Base-by-base conservation (phyloP, 2,113 vertebrate species). In the Toxotes jaculatrix region DNA sequence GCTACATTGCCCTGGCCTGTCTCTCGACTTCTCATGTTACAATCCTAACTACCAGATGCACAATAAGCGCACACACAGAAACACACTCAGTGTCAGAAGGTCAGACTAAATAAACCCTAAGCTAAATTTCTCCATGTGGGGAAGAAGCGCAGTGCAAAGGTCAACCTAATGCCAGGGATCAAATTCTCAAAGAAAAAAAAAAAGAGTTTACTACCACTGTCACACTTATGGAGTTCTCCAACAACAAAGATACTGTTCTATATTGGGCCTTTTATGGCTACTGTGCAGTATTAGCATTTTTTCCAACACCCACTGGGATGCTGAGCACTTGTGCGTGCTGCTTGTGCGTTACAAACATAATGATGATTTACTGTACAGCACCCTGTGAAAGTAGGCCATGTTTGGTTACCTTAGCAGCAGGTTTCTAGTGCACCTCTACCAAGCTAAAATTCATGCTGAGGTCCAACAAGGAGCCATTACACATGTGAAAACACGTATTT, bases 351-450 rank as follows among this genome's bases (percentile, higher is more conserved):
- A 21, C 42, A 45, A 38, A 63, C 13, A 67, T 73, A 64, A 72
- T 34, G 47, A 79, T 59, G 69, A 86, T 76, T 56, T 63, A 83
- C 53, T 64, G 68, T 56, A 42, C 47, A 47, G 55, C 7, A 1
- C 51, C 12, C 23, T 11, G 57, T 80, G 38, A 68, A 88, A 86
- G 70, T 80, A 80, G 82, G 74, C 62, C 79, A 68, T 66, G 60
- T 76, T 67, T 79, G 45, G 55, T 67, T 67, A 62, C 55, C 61
- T 72, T 56, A 66, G 57, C 80, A 87, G 75, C 75, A 49, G 60
- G 31, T 53, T 31, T 56, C 1, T 17, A 67, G 4, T 14, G 60
- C 7, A 14, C 12, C 45, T 71, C 49, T 8, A 47, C 56, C 43
- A 17, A 47, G 65, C 27, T 56, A n/a, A 49, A 49, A 49, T 34